Percentiles rank a stretch among this genome's conserved stretches.
phyloP scores from a whole-genome alignment of 2,797 vertebrate genomes.

The Galagoides demidoff region DNA sequence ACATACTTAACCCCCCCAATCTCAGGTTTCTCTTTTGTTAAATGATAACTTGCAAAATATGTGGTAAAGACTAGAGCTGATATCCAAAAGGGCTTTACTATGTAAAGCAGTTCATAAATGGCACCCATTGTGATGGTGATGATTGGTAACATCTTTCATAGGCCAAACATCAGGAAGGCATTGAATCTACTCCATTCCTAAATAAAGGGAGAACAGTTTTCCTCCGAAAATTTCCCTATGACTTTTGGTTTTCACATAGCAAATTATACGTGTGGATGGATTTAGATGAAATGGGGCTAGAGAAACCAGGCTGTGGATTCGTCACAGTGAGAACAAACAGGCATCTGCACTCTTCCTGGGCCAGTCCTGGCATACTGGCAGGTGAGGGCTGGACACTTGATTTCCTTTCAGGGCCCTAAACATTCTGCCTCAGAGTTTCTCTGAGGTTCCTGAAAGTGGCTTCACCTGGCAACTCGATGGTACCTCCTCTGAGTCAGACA shows the following conservation, averaged over 20 bases:
- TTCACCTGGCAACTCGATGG: neutral
- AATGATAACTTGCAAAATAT: constrained; percentile 21
- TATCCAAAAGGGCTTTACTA: neutral
- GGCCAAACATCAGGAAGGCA: neutral
- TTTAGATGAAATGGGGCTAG: neutral
- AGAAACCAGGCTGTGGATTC: neutral
- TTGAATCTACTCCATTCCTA: neutral
- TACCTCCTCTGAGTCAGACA: neutral
- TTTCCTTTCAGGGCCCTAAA: neutral
- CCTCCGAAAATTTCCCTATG: neutral
- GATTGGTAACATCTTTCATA: neutral
- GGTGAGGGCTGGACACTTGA: neutral
- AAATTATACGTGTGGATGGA: neutral
- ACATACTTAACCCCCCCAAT: constrained; percentile 29
- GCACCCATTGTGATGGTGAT: neutral
- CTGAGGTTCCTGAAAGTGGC: neutral
- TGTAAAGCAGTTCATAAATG: neutral
- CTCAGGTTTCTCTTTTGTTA: neutral
- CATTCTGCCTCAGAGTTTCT: neutral
- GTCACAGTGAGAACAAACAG: neutral
- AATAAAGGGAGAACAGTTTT: neutral
- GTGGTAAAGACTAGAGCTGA: neutral
- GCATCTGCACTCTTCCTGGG: neutral
- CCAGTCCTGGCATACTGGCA: neutral
- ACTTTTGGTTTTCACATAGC: neutral